A percentile compares a stretch with the other conserved stretches of the same genome.
phyloP scores from a whole-genome alignment of 2,113 vertebrate species.

The Platycercus adscitus region DNA sequence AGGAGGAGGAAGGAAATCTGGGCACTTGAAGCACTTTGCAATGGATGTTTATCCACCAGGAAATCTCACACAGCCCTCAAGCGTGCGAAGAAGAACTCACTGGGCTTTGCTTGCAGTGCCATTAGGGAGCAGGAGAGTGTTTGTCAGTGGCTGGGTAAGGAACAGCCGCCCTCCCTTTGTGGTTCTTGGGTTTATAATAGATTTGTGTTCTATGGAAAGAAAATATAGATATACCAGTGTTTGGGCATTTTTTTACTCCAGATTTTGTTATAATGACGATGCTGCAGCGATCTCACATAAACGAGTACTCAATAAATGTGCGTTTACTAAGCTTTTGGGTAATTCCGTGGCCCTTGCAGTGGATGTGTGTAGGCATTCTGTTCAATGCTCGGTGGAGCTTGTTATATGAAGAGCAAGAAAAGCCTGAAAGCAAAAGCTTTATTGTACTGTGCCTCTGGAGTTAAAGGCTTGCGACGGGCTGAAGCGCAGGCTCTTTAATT shows the following conservation, averaged over 20 bases:
- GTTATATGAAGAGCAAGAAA: background rate
- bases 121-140: background rate
- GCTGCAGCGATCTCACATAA: background rate
- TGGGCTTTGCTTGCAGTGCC: background rate
- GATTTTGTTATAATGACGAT: slow-evolving; percentile 39
- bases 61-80: background rate
- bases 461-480: background rate
- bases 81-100: background rate
- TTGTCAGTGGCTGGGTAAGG: background rate
- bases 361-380: slow-evolving; percentile 17
- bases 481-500: slow-evolving; percentile 16
- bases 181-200: background rate
- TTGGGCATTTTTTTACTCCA: background rate
- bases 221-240: background rate
- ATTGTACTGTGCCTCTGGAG: slow-evolving; percentile 58
- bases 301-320: slow-evolving; percentile 18
- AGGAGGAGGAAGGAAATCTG: background rate
- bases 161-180: background rate
- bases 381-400: slow-evolving; percentile 17
- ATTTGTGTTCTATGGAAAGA: background rate
- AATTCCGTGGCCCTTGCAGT: background rate
- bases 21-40: slow-evolving; percentile 47
- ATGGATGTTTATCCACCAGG: background rate
- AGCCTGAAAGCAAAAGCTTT: slow-evolving; percentile 50
- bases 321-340: slow-evolving; percentile 51